Evolutionary conservation across 2,797 vertebrate genomes (phyloP), one percentile per base, ranked within the genome.

Genomic region (Phrynocephalus vlangalii): DNA sequence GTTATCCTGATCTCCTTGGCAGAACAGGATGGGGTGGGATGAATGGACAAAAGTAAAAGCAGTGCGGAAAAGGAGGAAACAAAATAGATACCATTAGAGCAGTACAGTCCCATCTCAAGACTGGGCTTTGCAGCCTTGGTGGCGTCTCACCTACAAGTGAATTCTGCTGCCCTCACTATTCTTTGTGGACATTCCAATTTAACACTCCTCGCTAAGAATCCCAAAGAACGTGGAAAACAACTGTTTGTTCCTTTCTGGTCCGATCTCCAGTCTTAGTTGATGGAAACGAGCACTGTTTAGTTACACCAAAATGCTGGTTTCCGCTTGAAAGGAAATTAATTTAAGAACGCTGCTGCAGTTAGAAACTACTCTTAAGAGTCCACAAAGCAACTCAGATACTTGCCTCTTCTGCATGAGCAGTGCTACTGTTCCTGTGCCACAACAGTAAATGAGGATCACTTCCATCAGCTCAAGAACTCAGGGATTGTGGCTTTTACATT

Each of bases 321-420:
- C 38, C 71, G 5, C 38, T 44, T 44, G 2, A 44, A 82, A 87
- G 50, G 71, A 83, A 83, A 82, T 82, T 75, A 83, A 83, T 56
- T 73, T 90, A 68, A 89, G 60, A 82, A 28, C 77, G 44, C 0
- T 5, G 30, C 5, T 11, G 10, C 68, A 85, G 6, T 18, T 1
- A 75, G n/a, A 30, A 82, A 50, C 1, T 26, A 44, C 1, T 11
- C 33, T 18, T 44, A 56, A 0, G 38, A 63, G 44, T 73, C 1
- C 1, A 16, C 81, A 26, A 85, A 24, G 50, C 79, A 84, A 83
- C 52, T 81, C 7, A 38, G 48, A 3, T 2, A 18, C 3, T 11
- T 33, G 8, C 15, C 18, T 20, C 50, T 3, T 78, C 75, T 60
- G 33, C 56, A 8, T 66, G 75, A 67, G 52, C 16, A 89, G 50